phyloP scores from a whole-genome alignment of 37 sponge, comb jelly and placozoan species.

The Eunapius fragilis region DNA sequence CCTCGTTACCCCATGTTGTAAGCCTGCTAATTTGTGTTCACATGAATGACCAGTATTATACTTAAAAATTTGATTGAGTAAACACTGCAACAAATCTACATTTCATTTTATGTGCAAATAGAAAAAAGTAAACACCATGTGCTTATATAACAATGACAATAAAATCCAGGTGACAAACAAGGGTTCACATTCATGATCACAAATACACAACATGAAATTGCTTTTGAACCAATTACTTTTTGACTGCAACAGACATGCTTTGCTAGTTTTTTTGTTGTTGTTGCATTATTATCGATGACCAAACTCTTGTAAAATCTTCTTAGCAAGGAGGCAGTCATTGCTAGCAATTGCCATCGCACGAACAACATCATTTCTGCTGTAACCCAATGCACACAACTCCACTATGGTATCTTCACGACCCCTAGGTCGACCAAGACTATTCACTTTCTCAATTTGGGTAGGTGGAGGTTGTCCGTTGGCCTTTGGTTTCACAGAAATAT shows the following conservation, averaged over 20 bases:
- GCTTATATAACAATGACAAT: background rate
- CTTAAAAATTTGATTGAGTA: background rate
- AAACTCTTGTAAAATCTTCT: conserved; percentile 76
- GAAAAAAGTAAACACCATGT: background rate
- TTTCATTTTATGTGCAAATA: background rate
- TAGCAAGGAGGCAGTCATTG: conserved; percentile 61
- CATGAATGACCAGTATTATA: too few species aligned
- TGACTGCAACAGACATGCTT: background rate
- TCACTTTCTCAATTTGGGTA: conserved; percentile 2
- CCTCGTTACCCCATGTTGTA: too few species aligned
- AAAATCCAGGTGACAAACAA: background rate
- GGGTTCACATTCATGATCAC: background rate
- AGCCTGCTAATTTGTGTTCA: too few species aligned
- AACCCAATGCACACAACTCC: conserved; percentile 63
- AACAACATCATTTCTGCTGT: conserved; percentile 55
- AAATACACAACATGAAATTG: background rate
- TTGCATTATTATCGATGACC: conserved; percentile 48
- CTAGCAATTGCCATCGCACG: conserved; percentile 70
- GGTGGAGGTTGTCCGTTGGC: background rate
- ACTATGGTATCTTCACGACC: background rate
- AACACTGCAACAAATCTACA: background rate
- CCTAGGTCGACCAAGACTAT: background rate
- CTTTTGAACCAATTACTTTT: background rate
- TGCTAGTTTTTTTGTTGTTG: too few species aligned
- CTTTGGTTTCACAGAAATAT: background rate